Percentiles rank a stretch among this genome's conserved stretches.
These are phyloP conservation scores for Datnioides undecimradiatus DNA, from an alignment of 2,113 vertebrate species.

Conservation along the genomic window DNA sequence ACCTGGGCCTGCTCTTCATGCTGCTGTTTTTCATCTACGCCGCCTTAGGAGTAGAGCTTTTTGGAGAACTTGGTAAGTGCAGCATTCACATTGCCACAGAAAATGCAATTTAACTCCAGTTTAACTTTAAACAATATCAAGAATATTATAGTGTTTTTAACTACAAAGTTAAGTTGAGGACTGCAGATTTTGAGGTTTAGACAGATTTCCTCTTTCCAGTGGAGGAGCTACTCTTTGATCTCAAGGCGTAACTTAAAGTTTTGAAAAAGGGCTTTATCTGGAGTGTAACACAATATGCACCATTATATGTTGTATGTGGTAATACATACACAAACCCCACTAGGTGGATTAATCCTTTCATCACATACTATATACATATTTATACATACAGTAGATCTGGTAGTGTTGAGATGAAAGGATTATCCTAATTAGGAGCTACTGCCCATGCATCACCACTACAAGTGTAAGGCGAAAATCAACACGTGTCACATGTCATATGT, in stretches of 20 bases:
- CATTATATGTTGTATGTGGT: not conserved
- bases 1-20: constrained; percentile 98
- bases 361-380: too few relatives aligned
- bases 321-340: not conserved
- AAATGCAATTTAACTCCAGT: not conserved
- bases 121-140: not conserved
- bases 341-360: not conserved
- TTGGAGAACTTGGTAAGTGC: constrained; percentile 95
- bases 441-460: not conserved
- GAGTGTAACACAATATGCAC: not conserved
- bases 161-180: not conserved
- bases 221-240: not conserved
- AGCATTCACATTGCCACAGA: not conserved
- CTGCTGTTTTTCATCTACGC: constrained; percentile 99
- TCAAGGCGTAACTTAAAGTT: not conserved
- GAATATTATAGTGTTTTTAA: not conserved
- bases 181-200: not conserved
- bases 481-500: not conserved
- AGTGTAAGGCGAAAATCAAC: not conserved
- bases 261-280: not conserved
- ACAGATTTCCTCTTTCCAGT: not conserved
- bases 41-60: constrained; percentile 97
- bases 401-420: not conserved
- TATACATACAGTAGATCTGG: not conserved
- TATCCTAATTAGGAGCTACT: not conserved